Conservation (phyloP, 2,797 vertebrate genomes). For the Trachurus trachurus region DNA sequence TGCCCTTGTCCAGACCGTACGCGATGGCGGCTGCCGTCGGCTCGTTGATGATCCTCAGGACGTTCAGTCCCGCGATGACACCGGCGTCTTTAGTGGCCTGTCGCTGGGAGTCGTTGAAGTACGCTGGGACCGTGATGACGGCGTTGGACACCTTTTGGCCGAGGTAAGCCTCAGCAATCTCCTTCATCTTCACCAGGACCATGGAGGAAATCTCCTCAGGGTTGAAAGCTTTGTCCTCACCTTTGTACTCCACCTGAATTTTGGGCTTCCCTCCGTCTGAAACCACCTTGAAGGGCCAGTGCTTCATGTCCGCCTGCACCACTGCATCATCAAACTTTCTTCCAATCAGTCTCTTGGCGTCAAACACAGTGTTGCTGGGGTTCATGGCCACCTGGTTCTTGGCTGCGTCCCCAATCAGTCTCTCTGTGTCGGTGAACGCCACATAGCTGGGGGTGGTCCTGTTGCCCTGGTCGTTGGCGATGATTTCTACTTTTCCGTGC, state of each 20-base stretch:
- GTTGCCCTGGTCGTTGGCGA: conserved; percentile 80
- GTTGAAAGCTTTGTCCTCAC: conserved; percentile 67
- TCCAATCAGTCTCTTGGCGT: conserved; percentile 79
- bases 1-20: conserved; percentile 64
- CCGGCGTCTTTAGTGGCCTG: conserved; percentile 70
- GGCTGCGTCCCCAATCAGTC: conserved; percentile 73
- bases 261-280: conserved; percentile 70
- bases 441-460: conserved; percentile 78
- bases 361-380: conserved; percentile 78
- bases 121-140: conserved; percentile 70
- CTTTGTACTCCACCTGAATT: conserved; percentile 71
- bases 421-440: conserved; percentile 73
- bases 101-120: conserved; percentile 73
- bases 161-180: conserved; percentile 74
- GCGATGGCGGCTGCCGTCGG: conserved; percentile 75
- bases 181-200: conserved; percentile 76
- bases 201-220: conserved; percentile 77
- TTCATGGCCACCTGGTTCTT: conserved; percentile 81
- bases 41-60: conserved; percentile 77
- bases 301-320: conserved; percentile 78
- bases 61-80: conserved; percentile 62
- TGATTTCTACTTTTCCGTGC: conserved; percentile 77
- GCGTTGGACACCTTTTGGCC: conserved; percentile 70
- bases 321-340: conserved; percentile 65
- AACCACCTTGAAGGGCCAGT: conserved; percentile 76